These are phyloP conservation scores for Nannoperca obscura DNA, from an alignment of 2,797 vertebrate genomes.

Conservation along the genomic window DNA sequence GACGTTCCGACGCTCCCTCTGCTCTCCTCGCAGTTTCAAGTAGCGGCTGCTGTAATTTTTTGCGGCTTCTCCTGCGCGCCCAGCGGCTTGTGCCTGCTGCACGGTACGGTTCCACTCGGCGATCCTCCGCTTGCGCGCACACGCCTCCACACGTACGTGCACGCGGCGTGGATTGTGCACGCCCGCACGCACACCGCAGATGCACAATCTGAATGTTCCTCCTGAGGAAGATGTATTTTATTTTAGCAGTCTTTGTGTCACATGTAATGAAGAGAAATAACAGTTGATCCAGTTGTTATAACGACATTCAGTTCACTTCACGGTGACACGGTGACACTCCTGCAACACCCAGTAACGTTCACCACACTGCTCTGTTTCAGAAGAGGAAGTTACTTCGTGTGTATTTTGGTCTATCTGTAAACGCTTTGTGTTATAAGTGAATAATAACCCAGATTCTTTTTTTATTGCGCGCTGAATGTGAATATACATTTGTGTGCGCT, in stretches of 20 bases:
- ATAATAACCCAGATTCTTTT: neutral
- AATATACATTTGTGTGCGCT: constrained; percentile 6
- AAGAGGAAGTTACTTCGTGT: neutral
- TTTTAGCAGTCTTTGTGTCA: neutral
- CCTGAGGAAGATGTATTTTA: neutral
- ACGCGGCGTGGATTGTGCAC: constrained; percentile 42
- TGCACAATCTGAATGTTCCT: neutral
- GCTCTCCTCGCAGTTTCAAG: constrained; percentile 61
- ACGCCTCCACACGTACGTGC: constrained; percentile 36
- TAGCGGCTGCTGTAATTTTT: constrained; percentile 54
- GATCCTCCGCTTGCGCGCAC: constrained; percentile 77
- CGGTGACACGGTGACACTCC: too few species aligned
- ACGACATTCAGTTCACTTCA: neutral
- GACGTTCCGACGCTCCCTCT: constrained; percentile 59
- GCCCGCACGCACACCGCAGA: constrained; percentile 1
- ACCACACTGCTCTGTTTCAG: neutral
- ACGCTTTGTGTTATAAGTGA: neutral
- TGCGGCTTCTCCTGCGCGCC: constrained; percentile 82
- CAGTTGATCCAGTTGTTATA: neutral
- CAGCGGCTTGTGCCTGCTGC: constrained; percentile 85
- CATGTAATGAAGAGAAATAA: accelerated
- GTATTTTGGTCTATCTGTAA: neutral
- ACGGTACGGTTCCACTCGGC: constrained; percentile 84
- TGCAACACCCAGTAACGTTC: neutral
- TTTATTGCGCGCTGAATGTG: neutral